These are phyloP conservation scores for Drosophila nasuta DNA, from an alignment of 1,140 invertebrate species.

Conservation along the genomic window DNA sequence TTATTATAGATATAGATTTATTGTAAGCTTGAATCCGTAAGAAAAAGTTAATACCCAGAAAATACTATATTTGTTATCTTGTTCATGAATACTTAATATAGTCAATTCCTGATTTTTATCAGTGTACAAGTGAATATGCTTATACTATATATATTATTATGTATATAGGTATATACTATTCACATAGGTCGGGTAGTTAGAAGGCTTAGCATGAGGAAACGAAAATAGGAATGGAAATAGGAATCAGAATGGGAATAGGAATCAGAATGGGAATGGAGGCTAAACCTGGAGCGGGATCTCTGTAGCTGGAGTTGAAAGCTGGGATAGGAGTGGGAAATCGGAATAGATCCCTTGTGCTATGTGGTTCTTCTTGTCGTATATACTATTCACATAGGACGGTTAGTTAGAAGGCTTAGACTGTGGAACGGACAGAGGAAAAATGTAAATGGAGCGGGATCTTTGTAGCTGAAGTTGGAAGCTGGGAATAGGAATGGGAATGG, in stretches of 20 bases:
- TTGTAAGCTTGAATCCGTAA: too few relatives aligned
- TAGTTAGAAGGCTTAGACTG: slow-evolving; percentile 16
- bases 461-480: slow-evolving; percentile 1
- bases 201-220: background rate
- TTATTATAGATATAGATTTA: too few relatives aligned
- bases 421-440: background rate
- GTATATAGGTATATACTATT: too few relatives aligned
- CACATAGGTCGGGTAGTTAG: slow-evolving; percentile 11
- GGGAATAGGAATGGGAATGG: background rate
- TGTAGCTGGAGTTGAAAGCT: background rate
- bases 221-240: background rate
- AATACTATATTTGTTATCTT: too few relatives aligned
- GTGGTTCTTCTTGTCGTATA: background rate
- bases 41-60: too few relatives aligned
- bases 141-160: background rate
- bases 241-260: background rate
- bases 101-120: background rate
- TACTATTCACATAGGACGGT: background rate
- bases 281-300: background rate
- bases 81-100: too few relatives aligned
- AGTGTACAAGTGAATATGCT: slow-evolving; percentile 5
- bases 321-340: background rate
- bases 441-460: background rate
- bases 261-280: background rate
- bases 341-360: background rate